These are phyloP conservation scores for Lutjanus erythropterus DNA, from an alignment of 2,113 vertebrate genomes.

Conservation along the genomic window DNA sequence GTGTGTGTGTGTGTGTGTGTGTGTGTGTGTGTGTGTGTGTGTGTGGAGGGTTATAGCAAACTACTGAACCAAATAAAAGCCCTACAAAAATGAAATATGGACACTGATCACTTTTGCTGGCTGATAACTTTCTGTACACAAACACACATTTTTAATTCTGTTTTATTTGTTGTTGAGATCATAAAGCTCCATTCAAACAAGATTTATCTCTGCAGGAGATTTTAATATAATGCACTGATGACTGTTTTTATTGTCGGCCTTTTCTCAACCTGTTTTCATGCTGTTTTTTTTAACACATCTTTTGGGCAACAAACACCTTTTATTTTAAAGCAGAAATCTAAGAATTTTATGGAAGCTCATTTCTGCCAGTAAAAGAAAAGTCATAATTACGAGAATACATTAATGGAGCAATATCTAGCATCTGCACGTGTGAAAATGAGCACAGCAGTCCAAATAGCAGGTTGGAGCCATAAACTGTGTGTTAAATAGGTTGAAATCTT, in stretches of 20 bases:
- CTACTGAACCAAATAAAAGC: neutral
- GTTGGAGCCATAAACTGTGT: too few species aligned
- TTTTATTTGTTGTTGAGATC: neutral
- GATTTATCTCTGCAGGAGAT: neutral
- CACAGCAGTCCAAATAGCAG: too few species aligned
- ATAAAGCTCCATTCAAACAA: neutral
- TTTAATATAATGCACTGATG: neutral
- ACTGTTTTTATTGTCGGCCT: too few species aligned
- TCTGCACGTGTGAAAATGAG: too few species aligned
- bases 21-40: constrained; percentile 2
- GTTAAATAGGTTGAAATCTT: too few species aligned
- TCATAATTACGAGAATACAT: too few species aligned
- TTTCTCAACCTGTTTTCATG: neutral
- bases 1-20: constrained; percentile 6
- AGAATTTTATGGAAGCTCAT: too few species aligned
- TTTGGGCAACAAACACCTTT: neutral
- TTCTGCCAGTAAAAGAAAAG: too few species aligned
- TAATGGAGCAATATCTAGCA: too few species aligned
- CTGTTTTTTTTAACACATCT: neutral
- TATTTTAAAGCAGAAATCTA: too few species aligned
- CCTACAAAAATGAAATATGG: neutral
- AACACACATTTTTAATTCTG: neutral
- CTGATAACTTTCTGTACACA: neutral
- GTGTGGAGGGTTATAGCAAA: neutral
- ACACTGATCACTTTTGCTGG: neutral